Evolutionary conservation across 37 sponge, comb jelly and placozoan species (phyloP).

Genomic region (Cliona cf. orientalis): DNA sequence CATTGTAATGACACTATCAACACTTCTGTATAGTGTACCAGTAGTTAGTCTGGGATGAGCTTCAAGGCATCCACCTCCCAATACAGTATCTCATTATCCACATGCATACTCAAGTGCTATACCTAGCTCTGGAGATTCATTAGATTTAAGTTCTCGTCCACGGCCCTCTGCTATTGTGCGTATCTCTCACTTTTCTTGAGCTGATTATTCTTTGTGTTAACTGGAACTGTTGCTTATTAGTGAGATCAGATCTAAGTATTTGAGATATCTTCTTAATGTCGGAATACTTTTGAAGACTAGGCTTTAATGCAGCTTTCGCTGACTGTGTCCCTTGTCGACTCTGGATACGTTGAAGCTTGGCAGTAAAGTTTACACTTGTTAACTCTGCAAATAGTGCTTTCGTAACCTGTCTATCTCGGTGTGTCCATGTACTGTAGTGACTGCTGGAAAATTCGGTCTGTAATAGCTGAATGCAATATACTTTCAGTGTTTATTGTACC

Average conservation of each 20-base stretch:
- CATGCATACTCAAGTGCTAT: slow-evolving; percentile 22
- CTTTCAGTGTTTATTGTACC: background rate
- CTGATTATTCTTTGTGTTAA: slow-evolving; percentile 4
- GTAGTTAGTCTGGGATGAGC: slow-evolving; percentile 21
- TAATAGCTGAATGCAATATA: background rate
- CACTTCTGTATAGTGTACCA: slow-evolving; percentile 15
- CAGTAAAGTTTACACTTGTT: slow-evolving; percentile 15
- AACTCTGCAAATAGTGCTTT: slow-evolving; percentile 15
- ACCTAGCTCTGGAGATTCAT: slow-evolving; percentile 9
- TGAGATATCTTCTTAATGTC: background rate
- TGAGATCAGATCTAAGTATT: slow-evolving; percentile 10
- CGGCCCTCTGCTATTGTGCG: slow-evolving; percentile 22
- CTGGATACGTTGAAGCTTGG: background rate
- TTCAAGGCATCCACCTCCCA: slow-evolving; percentile 19
- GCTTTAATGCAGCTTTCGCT: background rate
- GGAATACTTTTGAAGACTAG: background rate
- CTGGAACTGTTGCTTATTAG: background rate
- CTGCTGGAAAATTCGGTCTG: background rate
- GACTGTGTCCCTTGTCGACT: slow-evolving; percentile 3
- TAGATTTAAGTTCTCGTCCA: slow-evolving; percentile 7
- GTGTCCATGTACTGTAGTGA: slow-evolving; percentile 7
- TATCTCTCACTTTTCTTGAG: slow-evolving; percentile 14
- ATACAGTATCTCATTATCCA: slow-evolving; percentile 1
- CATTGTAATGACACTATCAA: background rate
- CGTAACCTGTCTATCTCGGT: slow-evolving; percentile 11